Base-by-base conservation (phyloP, 2,888 invertebrate species). In the Himalopsyche tibetana region DNA sequence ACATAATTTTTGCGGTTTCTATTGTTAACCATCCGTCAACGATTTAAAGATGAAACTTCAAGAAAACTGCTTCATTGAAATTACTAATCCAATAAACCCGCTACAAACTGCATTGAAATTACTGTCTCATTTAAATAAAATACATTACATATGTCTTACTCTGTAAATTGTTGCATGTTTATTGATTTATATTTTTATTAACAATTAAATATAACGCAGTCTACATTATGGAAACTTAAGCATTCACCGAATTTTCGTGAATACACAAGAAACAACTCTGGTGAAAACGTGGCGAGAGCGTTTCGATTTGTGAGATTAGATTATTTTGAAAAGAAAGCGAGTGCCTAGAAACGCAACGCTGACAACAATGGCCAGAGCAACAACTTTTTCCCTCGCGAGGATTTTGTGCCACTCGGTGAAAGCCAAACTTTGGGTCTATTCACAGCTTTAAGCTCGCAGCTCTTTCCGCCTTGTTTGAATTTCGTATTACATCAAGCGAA, bases 281-380 rank as follows among this genome's bases (percentile, higher is more conserved):
- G 63, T 38, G 84, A n/a, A 81, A 79, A 85, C 80, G 85, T 83
- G 69, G 83, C 63, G 6, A 63, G 63, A n/a, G 63, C 63, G 63
- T 45, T 85, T 88, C 88, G 88, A 88, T 86, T 88, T 86, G 86
- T 82, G 55, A 82, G 88, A 88, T 88, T 86, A 86, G 86, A 85
- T 86, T 85, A 84, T 88, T 84, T 63, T 74, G 55, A 55, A 79
- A 85, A 80, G 82, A 69, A 85, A 84, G 83, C 69, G 79, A 28
- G 19, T 28, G 63, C 63, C 19, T n/a, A 63, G 63, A 63, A 63
- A 63, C 63, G 63, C 63, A 63, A 38, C 55, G 74, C 40, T 55
- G 28, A 87, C 84, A 86, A 82, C 51, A 85, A 81, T 81, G 81
- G 55, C 42, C 45, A 4, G 17, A 51, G 82, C 82, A 82, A 85